A percentile compares a stretch with the other conserved stretches of the same genome.
Conservation (phyloP, 2,888 invertebrate genomes). For the Ophioninae sp. region DNA sequence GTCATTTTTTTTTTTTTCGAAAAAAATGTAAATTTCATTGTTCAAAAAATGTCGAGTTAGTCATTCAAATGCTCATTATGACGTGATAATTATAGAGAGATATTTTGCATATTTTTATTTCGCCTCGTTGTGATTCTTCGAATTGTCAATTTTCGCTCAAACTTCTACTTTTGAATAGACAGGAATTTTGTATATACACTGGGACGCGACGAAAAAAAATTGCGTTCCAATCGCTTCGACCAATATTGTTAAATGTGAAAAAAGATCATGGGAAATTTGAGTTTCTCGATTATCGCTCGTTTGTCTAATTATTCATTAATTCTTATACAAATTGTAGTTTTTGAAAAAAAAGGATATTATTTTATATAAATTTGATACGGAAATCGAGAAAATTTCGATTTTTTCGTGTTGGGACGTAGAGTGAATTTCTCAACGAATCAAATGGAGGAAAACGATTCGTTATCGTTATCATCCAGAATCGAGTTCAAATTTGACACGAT, state of each 20-base stretch:
- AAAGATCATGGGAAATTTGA: not conserved
- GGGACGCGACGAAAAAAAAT: not conserved
- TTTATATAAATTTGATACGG: not conserved
- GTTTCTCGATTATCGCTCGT: too few species aligned
- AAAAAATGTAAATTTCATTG: not conserved
- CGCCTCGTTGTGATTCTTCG: constrained; percentile 43
- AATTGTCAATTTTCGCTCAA: constrained; percentile 18
- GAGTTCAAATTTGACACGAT: not conserved
- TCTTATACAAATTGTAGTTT: not conserved
- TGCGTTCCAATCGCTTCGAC: not conserved
- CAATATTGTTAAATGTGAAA: not conserved
- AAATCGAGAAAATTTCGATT: not conserved
- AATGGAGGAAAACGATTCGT: not conserved
- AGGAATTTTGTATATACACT: constrained; percentile 6
- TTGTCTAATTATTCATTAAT: not conserved
- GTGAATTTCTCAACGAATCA: not conserved
- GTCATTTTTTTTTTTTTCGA: not conserved
- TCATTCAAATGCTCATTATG: constrained; percentile 6
- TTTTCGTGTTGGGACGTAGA: not conserved
- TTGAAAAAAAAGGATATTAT: not conserved
- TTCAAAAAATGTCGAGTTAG: not conserved
- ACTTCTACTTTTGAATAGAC: constrained; percentile 17
- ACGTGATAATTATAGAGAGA: not conserved
- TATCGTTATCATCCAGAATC: not conserved
- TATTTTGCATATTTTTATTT: not conserved